Conservation (phyloP, 2,113 vertebrate species). For the Oreotragus oreotragus region DNA sequence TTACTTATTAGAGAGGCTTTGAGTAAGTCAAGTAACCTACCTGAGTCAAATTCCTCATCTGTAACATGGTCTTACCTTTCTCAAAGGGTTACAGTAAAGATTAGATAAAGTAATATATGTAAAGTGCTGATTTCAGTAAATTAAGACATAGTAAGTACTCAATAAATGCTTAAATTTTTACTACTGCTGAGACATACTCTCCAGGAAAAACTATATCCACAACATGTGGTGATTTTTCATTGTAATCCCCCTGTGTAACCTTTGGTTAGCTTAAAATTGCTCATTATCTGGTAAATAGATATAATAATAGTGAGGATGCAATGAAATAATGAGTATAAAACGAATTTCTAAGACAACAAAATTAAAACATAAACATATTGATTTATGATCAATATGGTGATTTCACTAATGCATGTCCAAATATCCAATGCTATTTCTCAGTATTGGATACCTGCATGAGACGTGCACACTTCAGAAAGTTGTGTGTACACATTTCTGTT, state of each 20-base stretch:
- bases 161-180: neutral
- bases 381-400: neutral
- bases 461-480: rapidly evolving
- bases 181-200: neutral
- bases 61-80: neutral
- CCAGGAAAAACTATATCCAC: neutral
- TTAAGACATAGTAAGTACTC: neutral
- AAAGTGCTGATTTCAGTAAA: neutral
- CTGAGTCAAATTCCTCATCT: neutral
- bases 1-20: neutral
- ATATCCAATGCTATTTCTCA: neutral
- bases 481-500: neutral
- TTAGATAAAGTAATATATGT: neutral
- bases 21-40: neutral
- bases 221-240: neutral
- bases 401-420: neutral
- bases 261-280: neutral
- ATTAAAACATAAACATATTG: neutral
- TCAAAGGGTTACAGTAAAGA: neutral
- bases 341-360: neutral
- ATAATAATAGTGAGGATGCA: neutral
- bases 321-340: neutral
- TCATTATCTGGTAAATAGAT: neutral
- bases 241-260: neutral
- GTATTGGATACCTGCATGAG: neutral